Evolutionary conservation across 2,797 vertebrate species (phyloP).

Genomic region (Catostomus latipinnis): DNA sequence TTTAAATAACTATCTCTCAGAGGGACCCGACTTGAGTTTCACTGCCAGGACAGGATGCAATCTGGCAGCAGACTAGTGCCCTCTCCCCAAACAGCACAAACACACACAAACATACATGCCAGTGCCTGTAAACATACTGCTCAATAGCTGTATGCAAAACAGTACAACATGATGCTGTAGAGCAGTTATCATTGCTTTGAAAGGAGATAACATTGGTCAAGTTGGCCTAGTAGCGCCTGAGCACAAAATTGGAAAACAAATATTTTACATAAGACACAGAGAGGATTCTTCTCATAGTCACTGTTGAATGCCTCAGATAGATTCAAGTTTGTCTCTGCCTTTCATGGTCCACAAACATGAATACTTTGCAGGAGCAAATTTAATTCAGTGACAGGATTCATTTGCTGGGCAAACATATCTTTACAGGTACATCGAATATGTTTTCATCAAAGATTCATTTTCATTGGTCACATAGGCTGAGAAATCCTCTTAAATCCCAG

Average conservation of each 20-base stretch:
- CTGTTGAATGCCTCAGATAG: slow-evolving; percentile 55
- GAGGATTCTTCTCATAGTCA: slow-evolving; percentile 52
- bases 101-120: slow-evolving; percentile 34
- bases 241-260: slow-evolving; percentile 57
- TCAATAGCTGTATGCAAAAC: background rate
- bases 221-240: slow-evolving; percentile 18
- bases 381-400: slow-evolving; percentile 64
- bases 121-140: slow-evolving; percentile 15
- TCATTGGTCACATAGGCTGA: slow-evolving; percentile 66
- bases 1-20: slow-evolving; percentile 84
- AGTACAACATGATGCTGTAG: background rate
- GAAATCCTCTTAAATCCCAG: slow-evolving; percentile 67
- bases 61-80: slow-evolving; percentile 69
- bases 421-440: slow-evolving; percentile 66
- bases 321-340: slow-evolving; percentile 47
- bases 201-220: slow-evolving; percentile 31
- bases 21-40: slow-evolving; percentile 81
- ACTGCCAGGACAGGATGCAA: slow-evolving; percentile 65
- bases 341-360: slow-evolving; percentile 46
- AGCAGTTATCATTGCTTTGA: background rate
- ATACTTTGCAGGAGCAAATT: slow-evolving; percentile 56
- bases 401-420: slow-evolving; percentile 64
- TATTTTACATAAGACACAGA: slow-evolving; percentile 60
- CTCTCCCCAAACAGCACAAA: slow-evolving; percentile 62
- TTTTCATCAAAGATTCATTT: slow-evolving; percentile 72